A percentile compares a stretch with the other conserved stretches of the same genome.
phyloP scores from a whole-genome alignment of 2,797 vertebrate species.

The Melanotaenia parkinsoni region DNA sequence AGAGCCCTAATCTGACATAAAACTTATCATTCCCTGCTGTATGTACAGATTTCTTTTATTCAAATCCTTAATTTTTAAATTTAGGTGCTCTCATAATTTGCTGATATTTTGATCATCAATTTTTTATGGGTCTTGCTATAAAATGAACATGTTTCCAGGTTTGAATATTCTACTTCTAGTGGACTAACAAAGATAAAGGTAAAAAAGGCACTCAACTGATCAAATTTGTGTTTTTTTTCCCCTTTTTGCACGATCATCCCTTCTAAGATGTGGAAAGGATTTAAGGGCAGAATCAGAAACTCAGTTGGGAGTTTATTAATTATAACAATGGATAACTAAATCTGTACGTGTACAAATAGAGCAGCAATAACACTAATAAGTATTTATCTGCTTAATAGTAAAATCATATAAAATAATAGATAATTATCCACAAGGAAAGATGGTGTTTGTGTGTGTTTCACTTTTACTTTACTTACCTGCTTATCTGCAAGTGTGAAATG shows the following conservation, averaged over 20 bases:
- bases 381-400: neutral
- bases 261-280: neutral
- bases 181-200: neutral
- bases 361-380: neutral
- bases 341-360: neutral
- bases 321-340: conserved; percentile 1
- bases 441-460: neutral
- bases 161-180: neutral
- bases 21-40: neutral
- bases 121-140: neutral
- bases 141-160: neutral
- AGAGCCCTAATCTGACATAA: conserved; percentile 1
- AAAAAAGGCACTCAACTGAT: neutral
- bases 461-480: conserved; percentile 34
- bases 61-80: neutral
- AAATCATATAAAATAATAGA: neutral
- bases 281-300: neutral
- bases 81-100: neutral
- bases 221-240: neutral
- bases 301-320: neutral
- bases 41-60: neutral
- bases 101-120: neutral
- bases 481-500: conserved; percentile 3
- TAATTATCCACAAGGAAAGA: neutral
- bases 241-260: neutral